A percentile compares a stretch with the other conserved stretches of the same genome.
phyloP scores from a whole-genome alignment of 2,113 vertebrate genomes.

The Ranitomeya variabilis region DNA sequence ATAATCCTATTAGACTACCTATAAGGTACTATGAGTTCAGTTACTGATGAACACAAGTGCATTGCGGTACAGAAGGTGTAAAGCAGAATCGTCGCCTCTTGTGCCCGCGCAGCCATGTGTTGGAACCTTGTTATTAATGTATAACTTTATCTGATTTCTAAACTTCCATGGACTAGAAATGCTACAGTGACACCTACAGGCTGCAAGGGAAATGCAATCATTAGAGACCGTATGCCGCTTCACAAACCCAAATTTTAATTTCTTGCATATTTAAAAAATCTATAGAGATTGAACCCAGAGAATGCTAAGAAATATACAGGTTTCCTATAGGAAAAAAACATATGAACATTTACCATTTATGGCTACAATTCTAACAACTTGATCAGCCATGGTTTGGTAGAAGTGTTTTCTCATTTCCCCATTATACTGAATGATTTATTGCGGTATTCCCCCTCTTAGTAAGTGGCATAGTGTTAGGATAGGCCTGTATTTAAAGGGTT shows the following conservation, averaged over 20 bases:
- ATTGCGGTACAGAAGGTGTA: background rate
- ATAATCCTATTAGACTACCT: background rate
- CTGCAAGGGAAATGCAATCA: background rate
- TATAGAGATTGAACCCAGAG: background rate
- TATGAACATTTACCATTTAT: too few relatives aligned
- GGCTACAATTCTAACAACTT: too few relatives aligned
- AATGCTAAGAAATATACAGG: too few relatives aligned
- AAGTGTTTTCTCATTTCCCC: too few relatives aligned
- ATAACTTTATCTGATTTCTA: background rate
- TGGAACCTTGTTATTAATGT: background rate
- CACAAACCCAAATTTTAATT: background rate
- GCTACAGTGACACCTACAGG: conserved; percentile 27
- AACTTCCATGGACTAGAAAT: background rate
- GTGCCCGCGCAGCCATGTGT: background rate
- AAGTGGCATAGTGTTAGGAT: too few relatives aligned
- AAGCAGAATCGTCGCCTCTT: background rate
- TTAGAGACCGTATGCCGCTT: background rate
- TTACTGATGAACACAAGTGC: background rate
- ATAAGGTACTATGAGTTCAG: background rate
- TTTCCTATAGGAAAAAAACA: too few relatives aligned
- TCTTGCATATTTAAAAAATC: background rate
- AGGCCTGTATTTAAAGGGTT: too few relatives aligned
- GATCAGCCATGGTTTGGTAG: too few relatives aligned
- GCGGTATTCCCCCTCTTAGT: too few relatives aligned
- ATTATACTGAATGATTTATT: too few relatives aligned